Evolutionary conservation across 2,113 vertebrate species (phyloP), one percentile per base, ranked within the genome.

Genomic region (Passer montanus): DNA sequence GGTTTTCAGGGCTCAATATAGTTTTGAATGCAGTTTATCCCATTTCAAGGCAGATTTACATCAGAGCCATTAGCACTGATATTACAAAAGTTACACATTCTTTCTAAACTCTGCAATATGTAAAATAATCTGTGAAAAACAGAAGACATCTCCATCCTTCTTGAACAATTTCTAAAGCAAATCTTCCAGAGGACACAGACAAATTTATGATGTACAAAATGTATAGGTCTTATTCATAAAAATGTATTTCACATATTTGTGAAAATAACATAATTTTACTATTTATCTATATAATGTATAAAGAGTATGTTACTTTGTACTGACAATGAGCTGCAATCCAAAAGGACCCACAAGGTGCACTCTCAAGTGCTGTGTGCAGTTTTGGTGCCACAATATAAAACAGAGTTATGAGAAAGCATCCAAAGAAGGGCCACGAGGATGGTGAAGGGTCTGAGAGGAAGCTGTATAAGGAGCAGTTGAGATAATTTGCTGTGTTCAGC

Each of bases 251-350:
- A 19, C 15, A 6, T 13, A 37, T 37, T 37, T 37, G 35, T 37
- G 35, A 37, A 18, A 49, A 15, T 60, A 41, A 24, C 14, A 55
- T 19, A 17, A 52, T 28, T 64, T 64, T 43, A 43, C 47, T 43
- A n/a, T 28, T 5, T 2, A 20, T 20, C 43, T 8, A 59, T 2
- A 35, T 2, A 2, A 50, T 7, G 3, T 11, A 16, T 12, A 1
- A 13, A 23, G 12, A 23, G 21, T 5, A 27, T 13, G 14, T 50
- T 44, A 46, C 18, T 16, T 23, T 1, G 1, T 24, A 55, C 5
- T 1, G 3, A 26, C 6, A 31, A 15, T 46, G 43, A 70, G 33
- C 33, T 47, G 55, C 9, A 7, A 41, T 27, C 8, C 2, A 2
- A 35, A 73, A 70, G 46, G 52, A 49, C 7, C 8, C 39, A 43